Evolutionary conservation across 1,140 invertebrate genomes (phyloP).

Genomic region (Telenomus remus): DNA sequence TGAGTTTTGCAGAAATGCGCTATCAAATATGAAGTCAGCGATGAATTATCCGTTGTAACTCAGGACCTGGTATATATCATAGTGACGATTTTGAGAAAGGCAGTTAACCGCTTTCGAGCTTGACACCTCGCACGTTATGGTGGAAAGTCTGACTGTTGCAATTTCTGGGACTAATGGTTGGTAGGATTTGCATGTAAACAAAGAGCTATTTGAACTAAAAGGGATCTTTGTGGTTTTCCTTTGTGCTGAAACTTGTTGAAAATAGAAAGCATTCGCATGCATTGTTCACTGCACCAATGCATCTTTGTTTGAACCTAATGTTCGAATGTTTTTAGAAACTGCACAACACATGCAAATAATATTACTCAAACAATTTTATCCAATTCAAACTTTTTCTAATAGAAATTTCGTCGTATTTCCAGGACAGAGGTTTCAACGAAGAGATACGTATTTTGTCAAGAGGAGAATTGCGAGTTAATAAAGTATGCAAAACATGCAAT

Average conservation of each 20-base stretch:
- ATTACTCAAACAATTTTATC: no score
- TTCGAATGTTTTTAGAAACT: neutral
- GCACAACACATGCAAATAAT: no score
- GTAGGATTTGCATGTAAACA: slow-evolving; percentile 46
- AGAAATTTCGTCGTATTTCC: no score
- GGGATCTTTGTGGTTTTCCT: slow-evolving; percentile 49
- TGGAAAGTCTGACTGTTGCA: slow-evolving; percentile 35
- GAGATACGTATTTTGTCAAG: no score
- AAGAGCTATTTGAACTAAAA: slow-evolving; percentile 49
- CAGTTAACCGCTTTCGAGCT: slow-evolving; percentile 38
- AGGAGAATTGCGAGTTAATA: no score
- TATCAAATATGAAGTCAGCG: slow-evolving; percentile 35
- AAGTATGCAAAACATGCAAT: no score
- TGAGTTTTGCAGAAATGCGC: slow-evolving; percentile 36
- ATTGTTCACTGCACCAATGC: slow-evolving; percentile 22
- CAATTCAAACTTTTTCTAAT: no score
- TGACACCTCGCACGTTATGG: slow-evolving; percentile 16
- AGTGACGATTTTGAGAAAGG: slow-evolving; percentile 49
- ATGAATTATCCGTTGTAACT: slow-evolving; percentile 36
- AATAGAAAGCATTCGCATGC: slow-evolving; percentile 24
- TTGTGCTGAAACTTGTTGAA: slow-evolving; percentile 40
- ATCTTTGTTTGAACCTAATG: neutral
- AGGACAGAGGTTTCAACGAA: no score
- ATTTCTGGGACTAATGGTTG: slow-evolving; percentile 52
- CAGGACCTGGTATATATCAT: slow-evolving; percentile 40